phyloP scores from a whole-genome alignment of 2,888 invertebrate species.

The Rhorus exstirpatorius region DNA sequence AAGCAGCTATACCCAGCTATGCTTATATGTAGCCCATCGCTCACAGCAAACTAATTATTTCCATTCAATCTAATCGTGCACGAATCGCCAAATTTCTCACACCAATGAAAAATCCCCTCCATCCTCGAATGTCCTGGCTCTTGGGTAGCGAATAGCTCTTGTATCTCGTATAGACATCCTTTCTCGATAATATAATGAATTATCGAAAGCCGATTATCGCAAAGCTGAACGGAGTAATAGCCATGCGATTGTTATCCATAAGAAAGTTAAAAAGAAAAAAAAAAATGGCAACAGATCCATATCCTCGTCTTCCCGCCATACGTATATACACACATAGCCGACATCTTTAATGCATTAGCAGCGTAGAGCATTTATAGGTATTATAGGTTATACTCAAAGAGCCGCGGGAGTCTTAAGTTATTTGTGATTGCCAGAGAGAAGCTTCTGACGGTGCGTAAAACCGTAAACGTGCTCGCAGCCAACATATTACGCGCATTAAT shows the following conservation, averaged over 20 bases:
- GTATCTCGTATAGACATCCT: not conserved
- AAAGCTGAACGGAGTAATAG: slow-evolving; percentile 68
- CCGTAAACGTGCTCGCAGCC: slow-evolving; percentile 82
- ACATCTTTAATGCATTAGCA: slow-evolving; percentile 57
- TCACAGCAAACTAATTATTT: too few relatives aligned
- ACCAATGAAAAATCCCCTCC: not conserved
- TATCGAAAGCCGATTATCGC: slow-evolving; percentile 83
- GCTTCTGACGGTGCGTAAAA: slow-evolving; percentile 75
- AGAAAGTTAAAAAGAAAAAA: slow-evolving; percentile 36
- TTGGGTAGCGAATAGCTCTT: not conserved
- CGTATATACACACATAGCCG: not conserved
- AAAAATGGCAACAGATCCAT: slow-evolving; percentile 53
- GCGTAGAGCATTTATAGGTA: slow-evolving; percentile 42
- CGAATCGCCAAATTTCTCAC: not conserved
- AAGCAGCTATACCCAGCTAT: too few relatives aligned
- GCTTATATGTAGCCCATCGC: too few relatives aligned
- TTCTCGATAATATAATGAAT: slow-evolving; percentile 77
- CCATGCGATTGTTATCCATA: slow-evolving; percentile 13
- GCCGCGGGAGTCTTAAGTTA: slow-evolving; percentile 79
- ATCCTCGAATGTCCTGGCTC: not conserved
- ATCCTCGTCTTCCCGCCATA: not conserved
- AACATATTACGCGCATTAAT: slow-evolving; percentile 85
- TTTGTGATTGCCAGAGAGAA: slow-evolving; percentile 70
- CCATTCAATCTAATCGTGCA: too few relatives aligned
- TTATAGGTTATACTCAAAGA: slow-evolving; percentile 38